Conservation (phyloP, 2,113 vertebrate genomes). For the Cottus gobio region DNA sequence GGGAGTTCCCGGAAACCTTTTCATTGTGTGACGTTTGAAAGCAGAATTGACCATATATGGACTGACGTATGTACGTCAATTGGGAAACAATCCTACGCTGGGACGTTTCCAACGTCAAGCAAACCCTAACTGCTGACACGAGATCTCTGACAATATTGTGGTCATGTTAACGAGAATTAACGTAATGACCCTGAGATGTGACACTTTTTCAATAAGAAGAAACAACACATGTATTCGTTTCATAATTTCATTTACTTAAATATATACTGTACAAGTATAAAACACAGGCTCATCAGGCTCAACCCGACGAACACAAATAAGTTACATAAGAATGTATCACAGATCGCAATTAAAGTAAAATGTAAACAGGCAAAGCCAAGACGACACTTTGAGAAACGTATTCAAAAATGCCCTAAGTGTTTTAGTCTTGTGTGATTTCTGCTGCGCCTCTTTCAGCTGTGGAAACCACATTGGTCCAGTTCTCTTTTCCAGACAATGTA, state of each 20-base stretch:
- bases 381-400: constrained; percentile 68
- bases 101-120: constrained; percentile 65
- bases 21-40: constrained; percentile 81
- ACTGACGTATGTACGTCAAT: constrained; percentile 81
- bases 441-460: not conserved
- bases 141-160: not conserved
- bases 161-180: constrained; percentile 32
- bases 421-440: constrained; percentile 51
- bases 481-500: constrained; percentile 49
- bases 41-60: constrained; percentile 83
- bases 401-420: constrained; percentile 76
- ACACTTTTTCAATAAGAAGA: constrained; percentile 3
- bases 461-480: constrained; percentile 45
- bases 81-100: constrained; percentile 83
- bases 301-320: constrained; percentile 82
- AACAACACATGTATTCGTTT: constrained; percentile 55
- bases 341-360: constrained; percentile 63
- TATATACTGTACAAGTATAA: constrained; percentile 81
- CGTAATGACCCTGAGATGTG: not conserved
- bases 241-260: constrained; percentile 84
- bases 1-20: constrained; percentile 92
- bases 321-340: constrained; percentile 76
- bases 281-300: constrained; percentile 62
- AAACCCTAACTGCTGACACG: constrained; percentile 10
- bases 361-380: constrained; percentile 79